Evolutionary conservation across 2,888 invertebrate genomes (phyloP).

Genomic region (Euclidia mi): DNA sequence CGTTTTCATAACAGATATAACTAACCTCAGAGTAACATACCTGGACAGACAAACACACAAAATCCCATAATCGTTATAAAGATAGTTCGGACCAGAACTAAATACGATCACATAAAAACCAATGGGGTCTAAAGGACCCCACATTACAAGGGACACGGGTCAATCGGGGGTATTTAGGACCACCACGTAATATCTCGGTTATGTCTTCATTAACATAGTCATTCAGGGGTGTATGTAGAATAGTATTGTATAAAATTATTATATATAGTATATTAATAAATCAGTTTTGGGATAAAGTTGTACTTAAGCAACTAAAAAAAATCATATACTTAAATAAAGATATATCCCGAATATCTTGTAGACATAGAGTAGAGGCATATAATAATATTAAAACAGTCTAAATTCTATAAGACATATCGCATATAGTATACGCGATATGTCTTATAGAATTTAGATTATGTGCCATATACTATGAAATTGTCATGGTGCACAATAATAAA

Average conservation of each 20-base stretch:
- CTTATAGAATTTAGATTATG: too few species aligned
- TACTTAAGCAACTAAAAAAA: too few species aligned
- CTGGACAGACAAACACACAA: constrained; percentile 19
- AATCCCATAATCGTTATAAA: constrained; percentile 27
- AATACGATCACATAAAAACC: constrained; percentile 55
- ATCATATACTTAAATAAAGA: too few species aligned
- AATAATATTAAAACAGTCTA: too few species aligned
- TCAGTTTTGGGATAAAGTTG: too few species aligned
- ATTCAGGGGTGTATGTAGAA: constrained; percentile 20
- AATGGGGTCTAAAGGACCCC: constrained; percentile 47
- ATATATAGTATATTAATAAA: too few species aligned
- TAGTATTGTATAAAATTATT: constrained; percentile 11
- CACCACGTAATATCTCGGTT: constrained; percentile 43
- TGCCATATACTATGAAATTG: too few species aligned
- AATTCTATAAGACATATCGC: too few species aligned
- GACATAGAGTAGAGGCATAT: too few species aligned
- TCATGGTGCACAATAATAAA: too few species aligned
- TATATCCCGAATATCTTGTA: too few species aligned
- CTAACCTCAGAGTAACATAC: constrained; percentile 8
- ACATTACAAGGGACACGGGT: constrained; percentile 48
- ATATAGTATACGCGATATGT: too few species aligned
- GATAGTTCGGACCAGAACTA: constrained; percentile 42
- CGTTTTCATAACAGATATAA: neutral
- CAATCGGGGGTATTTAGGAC: constrained; percentile 49
- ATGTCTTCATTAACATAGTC: constrained; percentile 44